Percentiles rank a stretch among this genome's conserved stretches.
These are phyloP conservation scores for Falco peregrinus DNA, from an alignment of 2,797 vertebrate genomes.

Conservation along the genomic window DNA sequence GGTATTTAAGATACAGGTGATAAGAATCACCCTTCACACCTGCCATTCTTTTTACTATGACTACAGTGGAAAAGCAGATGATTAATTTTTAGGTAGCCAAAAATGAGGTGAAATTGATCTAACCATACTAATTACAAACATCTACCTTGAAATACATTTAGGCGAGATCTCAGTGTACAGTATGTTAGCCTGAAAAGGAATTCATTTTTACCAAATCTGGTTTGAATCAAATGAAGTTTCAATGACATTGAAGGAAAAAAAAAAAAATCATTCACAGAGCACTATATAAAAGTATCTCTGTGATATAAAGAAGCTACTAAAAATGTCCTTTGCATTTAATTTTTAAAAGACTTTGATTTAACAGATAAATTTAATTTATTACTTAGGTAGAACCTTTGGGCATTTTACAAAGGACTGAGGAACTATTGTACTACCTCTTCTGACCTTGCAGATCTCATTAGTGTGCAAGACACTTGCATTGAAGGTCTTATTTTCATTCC, in stretches of 20 bases:
- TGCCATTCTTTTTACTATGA: background rate
- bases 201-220: background rate
- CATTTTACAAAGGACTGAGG: slow-evolving; percentile 22
- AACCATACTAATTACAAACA: background rate
- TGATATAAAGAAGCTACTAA: slow-evolving; percentile 52
- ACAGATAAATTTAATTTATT: slow-evolving; percentile 53
- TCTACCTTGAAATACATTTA: background rate
- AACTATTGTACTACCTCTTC: background rate
- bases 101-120: background rate
- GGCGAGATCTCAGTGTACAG: background rate
- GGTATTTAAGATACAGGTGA: background rate
- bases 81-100: background rate
- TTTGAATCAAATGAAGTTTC: slow-evolving; percentile 21
- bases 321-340: slow-evolving; percentile 48
- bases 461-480: background rate
- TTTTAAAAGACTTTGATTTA: slow-evolving; percentile 46
- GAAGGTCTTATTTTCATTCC: background rate
- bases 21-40: background rate
- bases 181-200: background rate
- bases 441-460: slow-evolving; percentile 39
- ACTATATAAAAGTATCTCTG: slow-evolving; percentile 8
- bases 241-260: slow-evolving; percentile 12
- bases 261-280: background rate
- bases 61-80: background rate
- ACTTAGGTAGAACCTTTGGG: slow-evolving; percentile 8